phyloP scores from a whole-genome alignment of 2,888 invertebrate species.

The Strigamia transsilvanica region DNA sequence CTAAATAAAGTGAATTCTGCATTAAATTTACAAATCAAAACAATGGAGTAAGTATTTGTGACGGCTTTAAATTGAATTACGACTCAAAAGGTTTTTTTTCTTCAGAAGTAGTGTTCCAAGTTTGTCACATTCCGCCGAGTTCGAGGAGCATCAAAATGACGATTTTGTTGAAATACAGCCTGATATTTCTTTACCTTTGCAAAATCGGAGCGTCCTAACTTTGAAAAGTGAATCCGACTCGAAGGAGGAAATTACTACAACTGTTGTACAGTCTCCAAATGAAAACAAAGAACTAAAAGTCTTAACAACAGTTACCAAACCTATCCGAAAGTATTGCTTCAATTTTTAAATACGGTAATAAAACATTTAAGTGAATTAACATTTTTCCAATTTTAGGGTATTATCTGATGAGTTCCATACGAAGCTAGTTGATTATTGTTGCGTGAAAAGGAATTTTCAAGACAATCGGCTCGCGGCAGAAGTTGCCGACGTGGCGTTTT shows the following conservation, averaged over 20 bases:
- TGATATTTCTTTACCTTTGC: neutral
- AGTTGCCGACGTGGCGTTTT: slow-evolving; percentile 59
- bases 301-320: too few species aligned
- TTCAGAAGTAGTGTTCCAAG: neutral
- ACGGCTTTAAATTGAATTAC: neutral
- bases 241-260: too few species aligned
- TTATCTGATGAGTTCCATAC: slow-evolving; percentile 68
- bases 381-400: slow-evolving; percentile 63
- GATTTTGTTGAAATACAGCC: neutral
- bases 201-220: too few species aligned
- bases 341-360: too few species aligned
- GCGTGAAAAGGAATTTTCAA: slow-evolving; percentile 63
- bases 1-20: neutral
- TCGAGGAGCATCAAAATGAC: neutral
- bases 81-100: neutral
- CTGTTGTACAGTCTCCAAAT: too few species aligned
- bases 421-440: slow-evolving; percentile 68
- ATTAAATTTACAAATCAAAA: neutral
- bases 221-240: too few species aligned
- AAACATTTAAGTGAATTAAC: neutral
- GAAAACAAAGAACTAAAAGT: too few species aligned
- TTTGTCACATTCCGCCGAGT: neutral
- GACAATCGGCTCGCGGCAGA: slow-evolving; percentile 64
- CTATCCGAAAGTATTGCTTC: too few species aligned
- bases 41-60: neutral